Evolutionary conservation across 2,113 vertebrate genomes (phyloP).

Genomic region (Campylomormyrus numenius): DNA sequence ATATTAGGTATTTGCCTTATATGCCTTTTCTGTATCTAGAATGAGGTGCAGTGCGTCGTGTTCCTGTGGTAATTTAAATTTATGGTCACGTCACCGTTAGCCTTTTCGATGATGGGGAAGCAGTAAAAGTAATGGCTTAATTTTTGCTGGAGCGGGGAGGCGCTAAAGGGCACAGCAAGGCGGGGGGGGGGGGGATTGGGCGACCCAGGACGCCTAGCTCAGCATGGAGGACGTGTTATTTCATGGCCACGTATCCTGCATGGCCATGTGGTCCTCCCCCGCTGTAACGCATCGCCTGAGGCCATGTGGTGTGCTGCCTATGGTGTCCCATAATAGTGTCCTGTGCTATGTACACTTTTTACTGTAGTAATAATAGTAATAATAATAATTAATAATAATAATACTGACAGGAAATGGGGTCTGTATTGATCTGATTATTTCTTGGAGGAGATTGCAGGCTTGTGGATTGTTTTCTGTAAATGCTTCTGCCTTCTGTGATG

Average conservation of each 20-base stretch:
- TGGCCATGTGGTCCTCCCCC: background rate
- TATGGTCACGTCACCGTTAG: constrained; percentile 48
- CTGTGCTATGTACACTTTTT: background rate
- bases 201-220: background rate
- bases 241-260: background rate
- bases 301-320: background rate
- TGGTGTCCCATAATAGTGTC: background rate
- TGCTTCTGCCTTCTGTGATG: background rate
- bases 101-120: constrained; percentile 41
- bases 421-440: background rate
- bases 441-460: background rate
- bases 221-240: constrained; percentile 26
- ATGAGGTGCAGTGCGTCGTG: background rate
- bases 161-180: constrained; percentile 20
- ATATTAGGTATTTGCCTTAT: background rate
- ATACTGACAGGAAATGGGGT: background rate
- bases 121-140: constrained; percentile 40
- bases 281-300: background rate
- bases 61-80: constrained; percentile 51
- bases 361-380: background rate
- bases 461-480: background rate
- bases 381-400: background rate
- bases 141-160: constrained; percentile 39
- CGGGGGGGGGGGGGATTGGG: background rate
- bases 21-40: background rate